phyloP scores from a whole-genome alignment of 2,113 vertebrate genomes.

The Myiozetetes cayanensis region DNA sequence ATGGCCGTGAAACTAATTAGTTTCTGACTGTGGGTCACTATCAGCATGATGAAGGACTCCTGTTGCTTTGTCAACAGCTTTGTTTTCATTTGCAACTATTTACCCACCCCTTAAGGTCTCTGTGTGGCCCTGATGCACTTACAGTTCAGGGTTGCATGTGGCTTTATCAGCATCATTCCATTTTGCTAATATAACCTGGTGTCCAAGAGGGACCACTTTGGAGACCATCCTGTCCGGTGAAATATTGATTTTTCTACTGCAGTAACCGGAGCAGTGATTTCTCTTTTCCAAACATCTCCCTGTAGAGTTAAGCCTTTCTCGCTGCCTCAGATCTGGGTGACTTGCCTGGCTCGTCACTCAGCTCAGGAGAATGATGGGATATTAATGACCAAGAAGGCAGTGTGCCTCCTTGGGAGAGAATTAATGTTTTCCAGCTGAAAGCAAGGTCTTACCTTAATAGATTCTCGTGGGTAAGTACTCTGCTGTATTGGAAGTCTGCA shows the following conservation, averaged over 20 bases:
- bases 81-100: background rate
- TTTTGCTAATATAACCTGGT: background rate
- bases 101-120: background rate
- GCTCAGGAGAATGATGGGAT: background rate
- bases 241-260: background rate
- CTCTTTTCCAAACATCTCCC: background rate
- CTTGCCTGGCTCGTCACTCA: constrained; percentile 22
- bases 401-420: background rate
- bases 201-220: background rate
- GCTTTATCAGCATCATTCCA: background rate
- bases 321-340: background rate
- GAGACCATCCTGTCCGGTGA: background rate
- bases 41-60: background rate
- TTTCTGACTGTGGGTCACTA: background rate
- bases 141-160: background rate
- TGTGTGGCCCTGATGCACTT: background rate
- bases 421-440: constrained; percentile 39
- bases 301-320: background rate
- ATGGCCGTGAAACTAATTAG: background rate
- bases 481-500: background rate
- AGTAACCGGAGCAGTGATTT: constrained; percentile 7
- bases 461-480: background rate
- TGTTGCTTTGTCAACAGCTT: background rate
- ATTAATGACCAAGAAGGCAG: constrained; percentile 8
- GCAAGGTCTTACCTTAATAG: constrained; percentile 18